Conservation (phyloP, 2,113 vertebrate species). For the Atlantisia rogersi region DNA sequence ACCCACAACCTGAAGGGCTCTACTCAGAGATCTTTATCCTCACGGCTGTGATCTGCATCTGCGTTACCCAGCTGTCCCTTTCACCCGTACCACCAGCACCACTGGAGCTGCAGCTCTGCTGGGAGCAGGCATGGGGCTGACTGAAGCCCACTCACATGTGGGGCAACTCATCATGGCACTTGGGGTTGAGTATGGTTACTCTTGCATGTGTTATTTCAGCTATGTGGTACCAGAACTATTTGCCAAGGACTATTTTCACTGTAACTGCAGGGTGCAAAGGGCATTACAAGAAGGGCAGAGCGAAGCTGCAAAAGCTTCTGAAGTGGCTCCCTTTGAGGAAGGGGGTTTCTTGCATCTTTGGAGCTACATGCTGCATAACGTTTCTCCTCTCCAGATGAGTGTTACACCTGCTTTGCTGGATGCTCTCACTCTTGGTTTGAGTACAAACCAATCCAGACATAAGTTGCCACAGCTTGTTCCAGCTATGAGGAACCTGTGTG, state of each 20-base stretch:
- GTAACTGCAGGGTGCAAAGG: fast-evolving
- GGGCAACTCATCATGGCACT: fast-evolving
- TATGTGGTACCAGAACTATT: neutral
- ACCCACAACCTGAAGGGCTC: no score
- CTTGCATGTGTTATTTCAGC: fast-evolving
- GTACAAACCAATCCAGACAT: fast-evolving
- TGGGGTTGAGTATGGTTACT: neutral
- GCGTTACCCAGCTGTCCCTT: no score
- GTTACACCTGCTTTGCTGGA: no score
- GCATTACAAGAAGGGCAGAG: neutral
- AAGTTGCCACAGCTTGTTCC: fast-evolving
- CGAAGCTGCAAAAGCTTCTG: neutral
- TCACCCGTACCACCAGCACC: neutral
- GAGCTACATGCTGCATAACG: neutral
- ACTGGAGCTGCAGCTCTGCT: neutral
- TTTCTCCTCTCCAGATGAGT: fast-evolving
- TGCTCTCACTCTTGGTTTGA: neutral
- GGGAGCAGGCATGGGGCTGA: fast-evolving
- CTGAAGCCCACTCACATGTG: neutral
- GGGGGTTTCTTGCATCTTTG: no score
- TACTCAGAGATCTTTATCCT: neutral
- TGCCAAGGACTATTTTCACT: no score
- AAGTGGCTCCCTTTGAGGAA: neutral
- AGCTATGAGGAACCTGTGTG: fast-evolving
- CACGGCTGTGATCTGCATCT: fast-evolving